phyloP scores from a whole-genome alignment of 2,888 invertebrate genomes.

The Dolichopus griseipennis region DNA sequence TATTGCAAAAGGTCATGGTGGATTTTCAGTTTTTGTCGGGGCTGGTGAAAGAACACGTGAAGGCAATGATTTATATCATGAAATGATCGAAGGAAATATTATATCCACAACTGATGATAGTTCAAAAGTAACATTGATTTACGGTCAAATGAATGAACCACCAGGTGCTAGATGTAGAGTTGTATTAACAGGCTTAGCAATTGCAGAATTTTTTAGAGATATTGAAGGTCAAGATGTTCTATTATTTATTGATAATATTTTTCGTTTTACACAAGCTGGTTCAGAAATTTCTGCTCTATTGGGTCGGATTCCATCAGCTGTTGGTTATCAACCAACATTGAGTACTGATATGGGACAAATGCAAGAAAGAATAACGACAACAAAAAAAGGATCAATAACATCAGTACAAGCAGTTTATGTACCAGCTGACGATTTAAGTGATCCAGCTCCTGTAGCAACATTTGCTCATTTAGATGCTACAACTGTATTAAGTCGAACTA shows the following conservation, averaged over 20 bases:
- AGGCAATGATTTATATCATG: conserved; percentile 90
- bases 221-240: conserved; percentile 89
- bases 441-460: conserved; percentile 91
- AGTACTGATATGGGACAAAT: conserved; percentile 93
- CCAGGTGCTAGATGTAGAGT: conserved; percentile 92
- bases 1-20: conserved; percentile 91
- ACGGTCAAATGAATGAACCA: conserved; percentile 95
- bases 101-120: conserved; percentile 83
- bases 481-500: conserved; percentile 85
- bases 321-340: conserved; percentile 90
- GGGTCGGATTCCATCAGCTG: conserved; percentile 91
- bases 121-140: conserved; percentile 74
- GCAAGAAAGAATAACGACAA: conserved; percentile 94
- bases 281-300: conserved; percentile 82
- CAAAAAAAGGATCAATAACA: conserved; percentile 90
- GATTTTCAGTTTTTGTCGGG: conserved; percentile 92
- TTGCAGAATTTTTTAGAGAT: conserved; percentile 92
- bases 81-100: conserved; percentile 91
- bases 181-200: conserved; percentile 82
- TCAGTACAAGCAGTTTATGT: conserved; percentile 93
- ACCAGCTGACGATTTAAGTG: conserved; percentile 92
- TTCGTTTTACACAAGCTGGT: conserved; percentile 87
- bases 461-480: conserved; percentile 95
- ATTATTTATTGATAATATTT: conserved; percentile 93
- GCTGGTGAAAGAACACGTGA: conserved; percentile 94